Evolutionary conservation across 2,797 vertebrate species (phyloP).

Genomic region (Acropternis orthonyx): DNA sequence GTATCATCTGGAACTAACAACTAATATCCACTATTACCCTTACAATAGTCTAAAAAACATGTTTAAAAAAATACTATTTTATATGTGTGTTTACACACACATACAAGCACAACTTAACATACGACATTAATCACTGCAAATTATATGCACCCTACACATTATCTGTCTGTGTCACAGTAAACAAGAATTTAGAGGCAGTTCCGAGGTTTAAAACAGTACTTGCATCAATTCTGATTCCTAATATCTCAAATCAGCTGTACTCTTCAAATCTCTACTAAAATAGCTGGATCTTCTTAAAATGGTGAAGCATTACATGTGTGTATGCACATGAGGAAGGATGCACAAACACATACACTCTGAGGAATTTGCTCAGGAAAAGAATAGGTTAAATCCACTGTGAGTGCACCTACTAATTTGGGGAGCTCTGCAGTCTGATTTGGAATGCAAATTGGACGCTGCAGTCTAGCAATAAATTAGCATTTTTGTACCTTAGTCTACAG

Average conservation of each 20-base stretch:
- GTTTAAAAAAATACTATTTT: background rate
- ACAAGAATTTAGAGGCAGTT: background rate
- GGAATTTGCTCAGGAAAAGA: background rate
- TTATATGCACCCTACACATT: background rate
- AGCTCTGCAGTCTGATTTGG: conserved; percentile 73
- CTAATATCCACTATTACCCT: background rate
- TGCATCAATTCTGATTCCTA: background rate
- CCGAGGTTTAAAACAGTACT: background rate
- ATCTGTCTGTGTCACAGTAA: background rate
- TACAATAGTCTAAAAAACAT: background rate
- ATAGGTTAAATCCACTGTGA: conserved; percentile 51
- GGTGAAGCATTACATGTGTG: background rate
- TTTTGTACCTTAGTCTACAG: conserved; percentile 50
- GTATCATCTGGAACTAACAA: conserved; percentile 44
- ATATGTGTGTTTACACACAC: background rate
- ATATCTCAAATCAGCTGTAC: background rate
- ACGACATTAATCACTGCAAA: background rate
- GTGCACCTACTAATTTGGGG: conserved; percentile 45
- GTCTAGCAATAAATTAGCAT: conserved; percentile 74
- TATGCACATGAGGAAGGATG: background rate
- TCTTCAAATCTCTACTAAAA: background rate
- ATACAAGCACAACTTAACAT: background rate
- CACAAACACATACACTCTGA: background rate
- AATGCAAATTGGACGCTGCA: conserved; percentile 76
- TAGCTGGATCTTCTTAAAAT: background rate